Percentiles rank a stretch among this genome's conserved stretches.
phyloP scores from a whole-genome alignment of 2,113 vertebrate species.

The Zingel zingel region DNA sequence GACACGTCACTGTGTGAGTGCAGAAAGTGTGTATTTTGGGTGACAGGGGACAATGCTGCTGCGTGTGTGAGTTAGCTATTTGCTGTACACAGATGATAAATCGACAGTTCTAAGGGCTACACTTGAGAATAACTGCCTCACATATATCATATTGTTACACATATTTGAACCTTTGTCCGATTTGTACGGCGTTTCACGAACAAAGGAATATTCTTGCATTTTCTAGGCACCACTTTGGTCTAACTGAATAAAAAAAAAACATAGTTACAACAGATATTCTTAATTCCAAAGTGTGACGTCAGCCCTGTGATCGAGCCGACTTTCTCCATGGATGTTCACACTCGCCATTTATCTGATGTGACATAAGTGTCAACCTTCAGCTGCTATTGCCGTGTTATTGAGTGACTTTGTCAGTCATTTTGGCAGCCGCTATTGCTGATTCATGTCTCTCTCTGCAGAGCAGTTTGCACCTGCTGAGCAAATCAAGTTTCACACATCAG shows the following conservation, averaged over 20 bases:
- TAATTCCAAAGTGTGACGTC: neutral
- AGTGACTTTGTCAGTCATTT: slow-evolving; percentile 71
- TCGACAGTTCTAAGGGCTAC: neutral
- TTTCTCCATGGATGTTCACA: slow-evolving; percentile 20
- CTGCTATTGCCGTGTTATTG: slow-evolving; percentile 48
- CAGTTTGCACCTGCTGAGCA: slow-evolving; percentile 57
- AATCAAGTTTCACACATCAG: slow-evolving; percentile 53
- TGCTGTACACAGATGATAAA: neutral
- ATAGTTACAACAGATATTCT: neutral
- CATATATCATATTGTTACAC: no score
- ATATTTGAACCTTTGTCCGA: neutral
- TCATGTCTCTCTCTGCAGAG: slow-evolving; percentile 53
- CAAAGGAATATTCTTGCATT: neutral
- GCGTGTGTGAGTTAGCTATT: neutral
- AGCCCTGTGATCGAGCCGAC: neutral
- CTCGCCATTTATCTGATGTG: slow-evolving; percentile 50
- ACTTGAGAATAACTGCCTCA: neutral
- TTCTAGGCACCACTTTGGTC: neutral
- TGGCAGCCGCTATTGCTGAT: slow-evolving; percentile 67
- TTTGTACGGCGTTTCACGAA: slow-evolving; percentile 5
- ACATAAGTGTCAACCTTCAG: slow-evolving; percentile 54
- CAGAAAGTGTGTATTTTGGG: neutral
- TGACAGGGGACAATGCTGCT: neutral
- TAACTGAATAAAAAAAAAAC: slow-evolving; percentile 4
- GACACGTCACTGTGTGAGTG: neutral